Conservation (phyloP, 2,113 vertebrate species). For the Halichoeres trimaculatus region DNA sequence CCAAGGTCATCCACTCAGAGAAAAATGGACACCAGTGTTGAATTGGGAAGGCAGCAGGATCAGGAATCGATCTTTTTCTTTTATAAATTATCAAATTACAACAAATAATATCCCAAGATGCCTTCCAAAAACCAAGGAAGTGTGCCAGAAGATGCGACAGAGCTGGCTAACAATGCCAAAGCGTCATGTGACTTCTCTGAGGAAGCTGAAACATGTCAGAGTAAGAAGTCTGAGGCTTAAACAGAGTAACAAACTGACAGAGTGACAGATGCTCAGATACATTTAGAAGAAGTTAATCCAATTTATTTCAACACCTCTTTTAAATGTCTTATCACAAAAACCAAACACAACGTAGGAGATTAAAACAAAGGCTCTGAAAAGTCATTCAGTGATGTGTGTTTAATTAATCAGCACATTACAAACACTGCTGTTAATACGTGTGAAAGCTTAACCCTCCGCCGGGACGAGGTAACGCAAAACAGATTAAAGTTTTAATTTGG, state of each 20-base stretch:
- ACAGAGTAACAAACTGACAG: neutral
- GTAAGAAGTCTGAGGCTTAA: neutral
- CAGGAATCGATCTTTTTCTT: no score
- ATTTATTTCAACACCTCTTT: neutral
- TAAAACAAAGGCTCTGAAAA: neutral
- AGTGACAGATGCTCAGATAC: neutral
- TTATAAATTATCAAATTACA: no score
- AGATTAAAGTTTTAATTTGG: slow-evolving; percentile 52
- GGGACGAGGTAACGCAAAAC: slow-evolving; percentile 6
- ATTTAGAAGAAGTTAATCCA: neutral
- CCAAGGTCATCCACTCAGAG: no score
- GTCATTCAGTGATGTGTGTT: slow-evolving; percentile 10
- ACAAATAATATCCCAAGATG: no score
- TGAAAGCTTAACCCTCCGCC: slow-evolving; percentile 13
- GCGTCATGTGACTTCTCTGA: slow-evolving; percentile 14
- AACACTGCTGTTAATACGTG: slow-evolving; percentile 26
- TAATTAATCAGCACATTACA: slow-evolving; percentile 13
- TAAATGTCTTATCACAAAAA: neutral
- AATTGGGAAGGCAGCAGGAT: no score
- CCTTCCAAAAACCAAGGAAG: no score
- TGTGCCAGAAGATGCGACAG: no score
- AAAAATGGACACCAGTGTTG: no score
- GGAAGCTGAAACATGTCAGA: no score
- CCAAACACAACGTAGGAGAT: neutral
- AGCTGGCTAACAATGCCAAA: no score